These are phyloP conservation scores for Pimephales promelas DNA, from an alignment of 2,113 vertebrate species.

Conservation along the genomic window DNA sequence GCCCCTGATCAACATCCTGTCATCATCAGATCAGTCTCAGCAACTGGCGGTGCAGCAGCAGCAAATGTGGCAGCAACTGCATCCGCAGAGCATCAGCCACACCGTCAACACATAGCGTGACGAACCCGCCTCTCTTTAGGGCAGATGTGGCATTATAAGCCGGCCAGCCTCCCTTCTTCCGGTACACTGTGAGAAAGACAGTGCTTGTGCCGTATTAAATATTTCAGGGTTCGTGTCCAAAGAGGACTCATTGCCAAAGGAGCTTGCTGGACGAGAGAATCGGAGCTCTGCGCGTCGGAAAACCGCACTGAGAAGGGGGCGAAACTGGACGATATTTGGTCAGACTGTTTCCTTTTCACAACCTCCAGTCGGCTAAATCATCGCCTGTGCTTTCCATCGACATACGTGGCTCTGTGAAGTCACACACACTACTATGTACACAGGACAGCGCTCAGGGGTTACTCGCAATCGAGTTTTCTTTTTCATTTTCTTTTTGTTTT, in stretches of 20 bases:
- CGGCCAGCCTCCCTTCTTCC: slow-evolving; percentile 47
- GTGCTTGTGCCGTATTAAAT: slow-evolving; percentile 68
- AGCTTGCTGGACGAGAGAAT: slow-evolving; percentile 59
- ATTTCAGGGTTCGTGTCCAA: slow-evolving; percentile 88
- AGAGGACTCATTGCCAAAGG: slow-evolving; percentile 74
- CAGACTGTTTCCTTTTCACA: slow-evolving; percentile 32
- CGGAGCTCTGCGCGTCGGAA: slow-evolving; percentile 8
- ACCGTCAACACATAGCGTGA: slow-evolving; percentile 75
- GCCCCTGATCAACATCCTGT: slow-evolving; percentile 91
- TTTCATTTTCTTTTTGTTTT: neutral
- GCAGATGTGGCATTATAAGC: neutral
- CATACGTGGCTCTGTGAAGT: slow-evolving; percentile 40
- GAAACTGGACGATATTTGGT: slow-evolving; percentile 19
- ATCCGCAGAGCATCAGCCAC: slow-evolving; percentile 94
- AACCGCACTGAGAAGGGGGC: slow-evolving; percentile 24
- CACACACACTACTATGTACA: slow-evolving; percentile 23
- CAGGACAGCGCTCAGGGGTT: slow-evolving; percentile 82
- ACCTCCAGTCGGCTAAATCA: slow-evolving; percentile 20
- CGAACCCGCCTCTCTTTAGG: neutral
- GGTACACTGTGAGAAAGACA: slow-evolving; percentile 58
- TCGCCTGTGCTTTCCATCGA: slow-evolving; percentile 43
- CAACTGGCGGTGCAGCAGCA: slow-evolving; percentile 96
- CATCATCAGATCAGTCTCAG: slow-evolving; percentile 94
- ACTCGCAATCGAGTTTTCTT: slow-evolving; percentile 38
- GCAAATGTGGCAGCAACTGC: slow-evolving; percentile 97